Evolutionary conservation across 1,140 invertebrate species (phyloP).

Genomic region (Littorina saxatilis): DNA sequence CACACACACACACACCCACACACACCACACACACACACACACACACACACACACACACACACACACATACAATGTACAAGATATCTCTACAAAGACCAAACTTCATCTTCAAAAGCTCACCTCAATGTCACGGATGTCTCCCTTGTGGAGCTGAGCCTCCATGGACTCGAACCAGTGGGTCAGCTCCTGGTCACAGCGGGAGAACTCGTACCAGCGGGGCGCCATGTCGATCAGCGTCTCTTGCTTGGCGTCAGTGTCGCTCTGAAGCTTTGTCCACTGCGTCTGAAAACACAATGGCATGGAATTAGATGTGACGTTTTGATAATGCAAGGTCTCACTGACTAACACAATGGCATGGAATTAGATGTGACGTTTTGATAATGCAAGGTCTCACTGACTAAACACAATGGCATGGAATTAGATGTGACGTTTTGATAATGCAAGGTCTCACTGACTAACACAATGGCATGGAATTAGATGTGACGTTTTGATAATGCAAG

Average conservation of each 20-base stretch:
- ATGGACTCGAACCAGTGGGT: constrained; percentile 54
- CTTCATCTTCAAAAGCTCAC: neutral
- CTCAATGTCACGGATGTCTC: constrained; percentile 39
- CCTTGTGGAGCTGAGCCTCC: constrained; percentile 39
- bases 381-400: no score
- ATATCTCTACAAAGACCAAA: neutral
- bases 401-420: no score
- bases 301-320: neutral
- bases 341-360: no score
- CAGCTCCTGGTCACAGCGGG: constrained; percentile 48
- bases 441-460: no score
- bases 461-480: no score
- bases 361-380: no score
- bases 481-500: no score
- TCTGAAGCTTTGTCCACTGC: neutral
- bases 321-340: no score
- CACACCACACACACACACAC: neutral
- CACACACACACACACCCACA: constrained; percentile 3
- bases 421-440: no score
- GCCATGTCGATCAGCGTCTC: constrained; percentile 45
- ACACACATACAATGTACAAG: no score
- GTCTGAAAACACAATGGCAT: no score
- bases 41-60: constrained; percentile 18
- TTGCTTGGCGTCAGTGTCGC: constrained; percentile 53
- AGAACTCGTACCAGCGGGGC: constrained; percentile 54